These are phyloP conservation scores for Amphimedon queenslandica DNA, from an alignment of 37 sponge, comb jelly and placozoan species.

Conservation along the genomic window DNA sequence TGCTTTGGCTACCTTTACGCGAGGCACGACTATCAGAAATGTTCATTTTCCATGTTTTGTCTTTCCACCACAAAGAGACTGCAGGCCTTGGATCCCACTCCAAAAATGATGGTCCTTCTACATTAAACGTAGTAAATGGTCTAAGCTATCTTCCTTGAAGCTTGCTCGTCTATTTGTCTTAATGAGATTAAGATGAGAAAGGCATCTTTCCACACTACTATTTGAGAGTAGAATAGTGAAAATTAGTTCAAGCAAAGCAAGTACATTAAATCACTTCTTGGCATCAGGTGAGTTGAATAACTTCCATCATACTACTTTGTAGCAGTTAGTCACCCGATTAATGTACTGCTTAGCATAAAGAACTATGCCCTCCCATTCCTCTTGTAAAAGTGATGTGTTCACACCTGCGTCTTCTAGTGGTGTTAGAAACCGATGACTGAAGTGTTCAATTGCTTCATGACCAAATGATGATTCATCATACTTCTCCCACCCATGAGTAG, in stretches of 20 bases:
- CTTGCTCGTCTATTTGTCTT: constrained; percentile 9
- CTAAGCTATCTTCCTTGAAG: constrained; percentile 8
- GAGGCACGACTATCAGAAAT: not conserved
- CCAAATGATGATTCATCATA: constrained; percentile 25
- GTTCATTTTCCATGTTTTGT: not conserved
- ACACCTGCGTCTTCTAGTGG: constrained; percentile 42
- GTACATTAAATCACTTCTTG: constrained; percentile 38
- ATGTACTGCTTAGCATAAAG: constrained; percentile 55
- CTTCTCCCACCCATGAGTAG: constrained; percentile 71
- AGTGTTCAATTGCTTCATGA: constrained; percentile 26
- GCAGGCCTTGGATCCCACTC: not conserved
- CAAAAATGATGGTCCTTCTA: not conserved
- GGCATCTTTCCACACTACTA: constrained; percentile 42
- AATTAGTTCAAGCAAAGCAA: constrained; percentile 43
- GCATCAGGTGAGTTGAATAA: constrained; percentile 43
- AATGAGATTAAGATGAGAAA: constrained; percentile 55
- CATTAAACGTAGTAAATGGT: not conserved
- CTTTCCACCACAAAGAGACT: not conserved
- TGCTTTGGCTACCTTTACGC: too few species aligned
- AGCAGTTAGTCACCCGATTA: constrained; percentile 31
- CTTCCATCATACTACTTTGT: constrained; percentile 50
- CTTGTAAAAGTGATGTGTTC: constrained; percentile 11
- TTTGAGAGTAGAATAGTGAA: constrained; percentile 54
- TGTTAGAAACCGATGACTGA: constrained; percentile 15
- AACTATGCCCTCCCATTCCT: constrained; percentile 68